These are phyloP conservation scores for Orthosia cruda DNA, from an alignment of 2,888 invertebrate species.

Conservation along the genomic window DNA sequence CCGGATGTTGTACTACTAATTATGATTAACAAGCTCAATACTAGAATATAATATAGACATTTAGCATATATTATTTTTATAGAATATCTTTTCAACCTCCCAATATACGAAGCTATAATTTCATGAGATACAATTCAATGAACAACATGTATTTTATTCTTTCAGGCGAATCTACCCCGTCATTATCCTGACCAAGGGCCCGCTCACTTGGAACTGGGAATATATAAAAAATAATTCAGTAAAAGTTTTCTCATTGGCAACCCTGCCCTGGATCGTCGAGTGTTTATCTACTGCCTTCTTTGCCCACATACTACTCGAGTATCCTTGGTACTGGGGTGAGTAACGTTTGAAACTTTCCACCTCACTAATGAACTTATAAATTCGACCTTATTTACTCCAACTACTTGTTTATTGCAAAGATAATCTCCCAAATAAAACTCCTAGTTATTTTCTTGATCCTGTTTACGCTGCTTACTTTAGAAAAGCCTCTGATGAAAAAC, in stretches of 20 bases:
- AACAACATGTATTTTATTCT: slow-evolving; percentile 55
- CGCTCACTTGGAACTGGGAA: slow-evolving; percentile 89
- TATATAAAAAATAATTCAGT: slow-evolving; percentile 88
- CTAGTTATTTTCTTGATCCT: slow-evolving; percentile 36
- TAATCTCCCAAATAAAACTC: slow-evolving; percentile 30
- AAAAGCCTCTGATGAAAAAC: slow-evolving; percentile 53
- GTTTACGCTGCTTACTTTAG: slow-evolving; percentile 35
- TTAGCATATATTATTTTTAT: not conserved
- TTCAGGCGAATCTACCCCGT: slow-evolving; percentile 89
- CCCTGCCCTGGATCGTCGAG: slow-evolving; percentile 88
- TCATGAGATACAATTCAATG: not conserved
- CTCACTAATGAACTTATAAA: slow-evolving; percentile 33
- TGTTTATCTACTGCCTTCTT: slow-evolving; percentile 87
- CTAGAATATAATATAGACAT: not conserved
- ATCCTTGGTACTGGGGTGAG: slow-evolving; percentile 91
- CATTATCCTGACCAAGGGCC: slow-evolving; percentile 89
- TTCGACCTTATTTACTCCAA: slow-evolving; percentile 14
- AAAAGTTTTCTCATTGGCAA: slow-evolving; percentile 90
- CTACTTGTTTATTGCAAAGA: slow-evolving; percentile 26
- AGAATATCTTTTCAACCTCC: not conserved
- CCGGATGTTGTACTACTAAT: not conserved
- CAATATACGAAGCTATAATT: not conserved
- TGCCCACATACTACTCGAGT: slow-evolving; percentile 85
- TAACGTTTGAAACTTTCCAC: slow-evolving; percentile 60
- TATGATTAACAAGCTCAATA: not conserved